Conservation (phyloP, 2,113 vertebrate species). For the Lophius piscatorius region DNA sequence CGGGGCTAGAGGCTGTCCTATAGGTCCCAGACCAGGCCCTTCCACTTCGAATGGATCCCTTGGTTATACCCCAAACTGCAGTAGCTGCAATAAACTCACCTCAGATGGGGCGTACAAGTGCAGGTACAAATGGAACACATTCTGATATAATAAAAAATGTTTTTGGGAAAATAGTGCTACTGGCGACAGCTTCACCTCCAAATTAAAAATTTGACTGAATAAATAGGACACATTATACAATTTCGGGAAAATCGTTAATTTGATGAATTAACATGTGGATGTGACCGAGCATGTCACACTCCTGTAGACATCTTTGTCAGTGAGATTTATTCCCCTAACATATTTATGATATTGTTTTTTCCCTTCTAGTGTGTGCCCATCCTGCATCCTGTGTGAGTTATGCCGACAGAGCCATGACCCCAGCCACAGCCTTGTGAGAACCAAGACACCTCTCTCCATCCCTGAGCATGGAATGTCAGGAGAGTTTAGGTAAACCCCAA, state of each 20-base stretch:
- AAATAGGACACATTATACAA: too few relatives aligned
- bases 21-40: constrained; percentile 55
- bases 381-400: constrained; percentile 92
- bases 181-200: too few relatives aligned
- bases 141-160: neutral
- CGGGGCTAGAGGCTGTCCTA: constrained; percentile 47
- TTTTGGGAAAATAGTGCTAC: too few relatives aligned
- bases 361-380: constrained; percentile 86
- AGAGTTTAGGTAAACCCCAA: constrained; percentile 78
- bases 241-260: too few relatives aligned
- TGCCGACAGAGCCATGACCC: constrained; percentile 88
- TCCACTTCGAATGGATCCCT: constrained; percentile 60
- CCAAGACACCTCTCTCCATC: constrained; percentile 88
- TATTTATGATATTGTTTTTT: neutral
- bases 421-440: constrained; percentile 89
- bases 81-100: constrained; percentile 87
- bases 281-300: too few relatives aligned
- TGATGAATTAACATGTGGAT: too few relatives aligned
- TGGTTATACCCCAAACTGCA: constrained; percentile 88
- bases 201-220: too few relatives aligned
- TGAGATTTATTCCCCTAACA: neutral
- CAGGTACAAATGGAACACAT: constrained; percentile 78
- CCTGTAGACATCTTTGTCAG: too few relatives aligned
- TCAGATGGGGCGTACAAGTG: constrained; percentile 94
- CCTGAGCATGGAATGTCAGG: constrained; percentile 80